Conservation (phyloP, 2,113 vertebrate genomes). For the Stegastes partitus region DNA sequence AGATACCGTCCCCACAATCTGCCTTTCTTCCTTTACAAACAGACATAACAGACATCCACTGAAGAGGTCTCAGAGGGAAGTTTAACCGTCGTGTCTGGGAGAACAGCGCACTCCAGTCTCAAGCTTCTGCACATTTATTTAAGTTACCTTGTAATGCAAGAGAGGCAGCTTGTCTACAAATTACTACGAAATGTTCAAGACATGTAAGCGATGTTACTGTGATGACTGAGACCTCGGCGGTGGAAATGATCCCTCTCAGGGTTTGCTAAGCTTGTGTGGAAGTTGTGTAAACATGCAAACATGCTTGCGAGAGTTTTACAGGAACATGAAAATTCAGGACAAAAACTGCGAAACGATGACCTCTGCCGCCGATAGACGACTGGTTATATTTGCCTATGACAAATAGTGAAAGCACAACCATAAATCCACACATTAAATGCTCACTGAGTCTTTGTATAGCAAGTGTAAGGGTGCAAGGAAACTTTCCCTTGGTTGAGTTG, state of each 20-base stretch:
- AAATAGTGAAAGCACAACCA: conserved; percentile 34
- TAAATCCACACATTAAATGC: conserved; percentile 22
- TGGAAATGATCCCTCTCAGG: not conserved
- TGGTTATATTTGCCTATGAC: not conserved
- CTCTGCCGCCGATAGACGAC: not conserved
- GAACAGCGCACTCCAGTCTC: not conserved
- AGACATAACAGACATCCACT: conserved; percentile 51
- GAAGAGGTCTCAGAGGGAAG: conserved; percentile 8
- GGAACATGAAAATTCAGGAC: conserved; percentile 5
- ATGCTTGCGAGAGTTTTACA: conserved; percentile 3
- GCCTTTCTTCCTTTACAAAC: conserved; percentile 27
- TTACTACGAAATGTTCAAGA: conserved; percentile 4
- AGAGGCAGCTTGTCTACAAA: not conserved
- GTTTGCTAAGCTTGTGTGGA: not conserved
- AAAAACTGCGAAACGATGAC: not conserved
- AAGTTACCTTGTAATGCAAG: not conserved
- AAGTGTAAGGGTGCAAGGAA: conserved; percentile 29
- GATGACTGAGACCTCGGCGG: conserved; percentile 9
- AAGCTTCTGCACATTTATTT: not conserved
- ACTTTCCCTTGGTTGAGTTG: conserved; percentile 4
- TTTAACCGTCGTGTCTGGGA: not conserved
- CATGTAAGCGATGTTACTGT: not conserved
- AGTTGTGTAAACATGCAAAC: not conserved
- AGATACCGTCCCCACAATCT: conserved; percentile 10
- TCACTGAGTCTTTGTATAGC: not conserved